Evolutionary conservation across 2,888 invertebrate species (phyloP).

Genomic region (Lumbricus terrestris): DNA sequence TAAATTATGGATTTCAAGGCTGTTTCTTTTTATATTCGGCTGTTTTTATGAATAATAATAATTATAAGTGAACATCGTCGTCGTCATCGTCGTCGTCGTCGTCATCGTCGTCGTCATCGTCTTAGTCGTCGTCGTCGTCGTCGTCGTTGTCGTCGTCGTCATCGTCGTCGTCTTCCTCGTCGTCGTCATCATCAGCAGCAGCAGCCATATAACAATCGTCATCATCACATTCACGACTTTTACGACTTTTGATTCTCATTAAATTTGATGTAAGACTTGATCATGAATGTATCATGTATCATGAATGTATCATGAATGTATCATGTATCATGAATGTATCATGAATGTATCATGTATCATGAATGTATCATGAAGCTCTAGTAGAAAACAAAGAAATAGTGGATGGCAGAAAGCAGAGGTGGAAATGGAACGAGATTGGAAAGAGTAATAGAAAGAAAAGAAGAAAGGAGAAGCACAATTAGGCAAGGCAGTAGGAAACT

Average conservation of each 20-base stretch:
- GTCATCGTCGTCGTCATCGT: conserved; percentile 25
- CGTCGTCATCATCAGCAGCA: too few relatives aligned
- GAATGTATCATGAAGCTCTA: background rate
- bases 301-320: too few relatives aligned
- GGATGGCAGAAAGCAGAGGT: background rate
- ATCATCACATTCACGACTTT: too few relatives aligned
- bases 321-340: too few relatives aligned
- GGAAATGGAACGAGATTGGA: too few relatives aligned
- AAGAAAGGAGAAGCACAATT: too few relatives aligned
- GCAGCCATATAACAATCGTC: too few relatives aligned
- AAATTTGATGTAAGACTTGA: background rate
- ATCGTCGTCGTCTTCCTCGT: conserved; percentile 7
- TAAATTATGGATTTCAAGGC: background rate
- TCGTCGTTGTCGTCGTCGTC: background rate
- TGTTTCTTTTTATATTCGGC: background rate
- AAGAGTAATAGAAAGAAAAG: too few relatives aligned
- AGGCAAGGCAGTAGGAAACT: too few relatives aligned
- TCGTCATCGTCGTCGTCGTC: background rate
- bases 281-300: background rate
- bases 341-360: too few relatives aligned
- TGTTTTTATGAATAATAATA: background rate
- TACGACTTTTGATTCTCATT: too few relatives aligned
- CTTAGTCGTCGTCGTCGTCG: background rate
- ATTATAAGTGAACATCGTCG: too few relatives aligned
- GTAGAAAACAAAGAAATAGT: background rate